A percentile compares a stretch with the other conserved stretches of the same genome.
phyloP scores from a whole-genome alignment of 2,888 invertebrate genomes.

The Euplexia lucipara region DNA sequence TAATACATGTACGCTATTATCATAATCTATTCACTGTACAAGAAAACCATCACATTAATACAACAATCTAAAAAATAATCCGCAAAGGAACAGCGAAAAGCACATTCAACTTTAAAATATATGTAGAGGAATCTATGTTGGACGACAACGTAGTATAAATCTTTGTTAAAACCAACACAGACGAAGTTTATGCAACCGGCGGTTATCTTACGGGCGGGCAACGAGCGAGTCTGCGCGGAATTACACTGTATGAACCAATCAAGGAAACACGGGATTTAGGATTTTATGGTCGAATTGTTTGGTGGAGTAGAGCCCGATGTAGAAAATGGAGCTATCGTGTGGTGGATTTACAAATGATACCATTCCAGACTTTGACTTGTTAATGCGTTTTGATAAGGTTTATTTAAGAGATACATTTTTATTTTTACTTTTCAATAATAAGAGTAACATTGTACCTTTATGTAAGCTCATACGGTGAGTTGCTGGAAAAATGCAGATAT shows the following conservation, averaged over 20 bases:
- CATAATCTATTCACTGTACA: conserved; percentile 5
- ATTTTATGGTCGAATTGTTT: conserved; percentile 58
- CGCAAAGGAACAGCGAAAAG: conserved; percentile 34
- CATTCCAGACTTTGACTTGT: conserved; percentile 37
- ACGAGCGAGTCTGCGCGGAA: conserved; percentile 57
- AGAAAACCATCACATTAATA: conserved; percentile 14
- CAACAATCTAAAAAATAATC: conserved; percentile 35
- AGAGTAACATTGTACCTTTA: too few relatives aligned
- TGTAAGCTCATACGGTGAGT: too few relatives aligned
- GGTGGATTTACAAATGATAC: conserved; percentile 31
- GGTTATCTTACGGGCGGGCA: conserved; percentile 62
- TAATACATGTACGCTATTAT: not conserved
- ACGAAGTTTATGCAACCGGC: conserved; percentile 73
- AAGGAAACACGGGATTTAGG: conserved; percentile 62
- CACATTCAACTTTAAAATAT: conserved; percentile 62
- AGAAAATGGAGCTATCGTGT: conserved; percentile 49
- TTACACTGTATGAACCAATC: conserved; percentile 66
- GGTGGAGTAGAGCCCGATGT: conserved; percentile 43
- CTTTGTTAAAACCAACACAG: conserved; percentile 75
- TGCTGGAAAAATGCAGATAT: too few relatives aligned
- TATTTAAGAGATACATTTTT: not conserved
- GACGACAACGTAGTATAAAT: conserved; percentile 75
- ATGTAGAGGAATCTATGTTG: conserved; percentile 58
- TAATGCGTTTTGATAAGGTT: conserved; percentile 26
- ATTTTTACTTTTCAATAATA: too few relatives aligned